phyloP scores from a whole-genome alignment of 2,888 invertebrate genomes.

The Limnephilus lunatus region DNA sequence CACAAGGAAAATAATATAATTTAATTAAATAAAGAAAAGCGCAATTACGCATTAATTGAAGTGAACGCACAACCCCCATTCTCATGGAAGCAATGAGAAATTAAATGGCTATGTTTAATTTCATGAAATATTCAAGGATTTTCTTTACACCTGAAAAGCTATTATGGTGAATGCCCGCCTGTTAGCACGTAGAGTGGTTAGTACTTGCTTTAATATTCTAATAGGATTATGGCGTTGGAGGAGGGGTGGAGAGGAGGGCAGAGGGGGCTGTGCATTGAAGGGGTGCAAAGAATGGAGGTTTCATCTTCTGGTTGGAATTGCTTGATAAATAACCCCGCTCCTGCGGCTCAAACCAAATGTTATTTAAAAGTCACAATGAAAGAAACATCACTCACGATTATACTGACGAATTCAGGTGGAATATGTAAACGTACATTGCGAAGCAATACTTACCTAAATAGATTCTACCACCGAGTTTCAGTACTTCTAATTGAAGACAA shows the following conservation, averaged over 20 bases:
- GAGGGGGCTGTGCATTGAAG: slow-evolving; percentile 17
- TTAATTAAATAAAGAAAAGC: background rate
- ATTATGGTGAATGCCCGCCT: slow-evolving; percentile 22
- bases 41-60: background rate
- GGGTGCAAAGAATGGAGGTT: slow-evolving; percentile 19
- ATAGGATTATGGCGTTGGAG: background rate
- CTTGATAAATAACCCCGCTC: slow-evolving; percentile 18
- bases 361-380: background rate
- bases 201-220: slow-evolving; percentile 32
- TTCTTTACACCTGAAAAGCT: background rate
- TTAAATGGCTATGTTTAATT: background rate
- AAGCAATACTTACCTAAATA: too few relatives aligned
- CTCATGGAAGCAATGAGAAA: background rate
- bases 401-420: background rate
- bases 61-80: background rate
- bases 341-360: background rate
- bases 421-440: background rate
- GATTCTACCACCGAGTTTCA: background rate
- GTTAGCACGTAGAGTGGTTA: slow-evolving; percentile 39
- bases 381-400: background rate
- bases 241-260: background rate
- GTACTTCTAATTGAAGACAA: background rate
- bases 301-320: slow-evolving; percentile 18
- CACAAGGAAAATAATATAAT: too few relatives aligned
- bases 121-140: background rate